A percentile compares a stretch with the other conserved stretches of the same genome.
Evolutionary conservation across 2,113 vertebrate species (phyloP).

Genomic region (Bolborhynchus lineola): DNA sequence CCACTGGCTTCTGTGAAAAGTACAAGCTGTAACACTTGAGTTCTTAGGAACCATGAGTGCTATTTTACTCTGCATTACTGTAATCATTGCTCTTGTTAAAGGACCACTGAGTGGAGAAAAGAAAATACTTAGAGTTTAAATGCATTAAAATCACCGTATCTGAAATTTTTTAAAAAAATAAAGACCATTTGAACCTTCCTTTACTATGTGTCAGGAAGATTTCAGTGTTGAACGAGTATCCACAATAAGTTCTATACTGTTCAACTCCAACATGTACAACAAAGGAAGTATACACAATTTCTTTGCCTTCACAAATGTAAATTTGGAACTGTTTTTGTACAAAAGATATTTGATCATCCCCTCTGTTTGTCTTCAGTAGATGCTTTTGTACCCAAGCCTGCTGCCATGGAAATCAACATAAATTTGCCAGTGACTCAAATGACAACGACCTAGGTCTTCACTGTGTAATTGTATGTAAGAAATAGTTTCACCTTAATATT

Average conservation of each 20-base stretch:
- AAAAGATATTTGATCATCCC: neutral
- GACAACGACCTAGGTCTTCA: neutral
- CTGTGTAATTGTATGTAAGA: neutral
- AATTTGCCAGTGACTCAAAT: neutral
- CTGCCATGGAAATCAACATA: constrained; percentile 6
- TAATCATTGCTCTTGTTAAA: neutral
- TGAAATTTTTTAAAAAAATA: too few species aligned
- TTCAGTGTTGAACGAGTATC: neutral
- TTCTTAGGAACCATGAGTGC: neutral
- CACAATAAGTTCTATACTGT: neutral
- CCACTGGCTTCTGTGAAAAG: neutral
- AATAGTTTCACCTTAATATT: neutral
- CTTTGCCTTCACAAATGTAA: constrained; percentile 13
- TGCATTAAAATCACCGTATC: neutral
- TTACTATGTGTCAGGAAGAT: neutral
- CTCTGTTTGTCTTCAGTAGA: neutral
- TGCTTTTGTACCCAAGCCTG: neutral
- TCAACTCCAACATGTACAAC: neutral
- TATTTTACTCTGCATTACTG: neutral
- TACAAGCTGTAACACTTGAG: neutral
- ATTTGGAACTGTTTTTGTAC: neutral
- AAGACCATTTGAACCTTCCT: neutral
- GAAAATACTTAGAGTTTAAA: neutral
- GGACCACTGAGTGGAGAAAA: neutral
- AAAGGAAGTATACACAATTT: neutral